Evolutionary conservation across 1,140 invertebrate genomes (phyloP), one percentile per base, ranked within the genome.

Genomic region (Apis laboriosa): DNA sequence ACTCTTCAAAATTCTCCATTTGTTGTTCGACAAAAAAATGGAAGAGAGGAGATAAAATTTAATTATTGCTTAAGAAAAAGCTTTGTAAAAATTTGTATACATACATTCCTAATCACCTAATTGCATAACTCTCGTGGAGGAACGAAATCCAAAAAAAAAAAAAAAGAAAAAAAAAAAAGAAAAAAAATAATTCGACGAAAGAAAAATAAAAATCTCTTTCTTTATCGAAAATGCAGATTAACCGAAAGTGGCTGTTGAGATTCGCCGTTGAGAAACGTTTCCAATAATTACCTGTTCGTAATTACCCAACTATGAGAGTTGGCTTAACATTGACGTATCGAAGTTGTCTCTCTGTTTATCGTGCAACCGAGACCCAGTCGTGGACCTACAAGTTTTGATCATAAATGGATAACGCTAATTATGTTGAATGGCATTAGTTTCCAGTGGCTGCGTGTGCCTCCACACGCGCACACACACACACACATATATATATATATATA

Each of bases 371-470:
- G 86, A 70, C 51, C 49, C 61, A n/a, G 53, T 56, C 68, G 55
- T 67, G 61, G 61, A 56, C 53, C 53, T 60, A 73, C 85, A 68
- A 86, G 81, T 73, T 81, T 82, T 53, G 81, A 80, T 83, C 66
- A 75, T 84, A 87, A 43, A 87, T 83, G 66, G 84, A 74, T 74
- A 79, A 85, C 71, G 85, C 73, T 87, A 87, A 87, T 87, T 87
- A 87, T 75, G 80, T 73, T 83, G 80, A 87, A 87, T 86, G 72
- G 72, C 63, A 84, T 86, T 86, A 84, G 76, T 86, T 76, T 51
- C 76, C 77, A 76, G 83, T 68, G 80, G 68, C 70, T 74, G 82
- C 61, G 56, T 66, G 80, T 64, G 66, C 73, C 60, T 84, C 63
- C 24, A 19, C 15, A 24, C 28, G 83, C 77, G 80, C 0, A 0